Percentiles rank a stretch among this genome's conserved stretches.
These are phyloP conservation scores for Neopelma chrysocephalum DNA, from an alignment of 2,797 vertebrate genomes.

Conservation along the genomic window DNA sequence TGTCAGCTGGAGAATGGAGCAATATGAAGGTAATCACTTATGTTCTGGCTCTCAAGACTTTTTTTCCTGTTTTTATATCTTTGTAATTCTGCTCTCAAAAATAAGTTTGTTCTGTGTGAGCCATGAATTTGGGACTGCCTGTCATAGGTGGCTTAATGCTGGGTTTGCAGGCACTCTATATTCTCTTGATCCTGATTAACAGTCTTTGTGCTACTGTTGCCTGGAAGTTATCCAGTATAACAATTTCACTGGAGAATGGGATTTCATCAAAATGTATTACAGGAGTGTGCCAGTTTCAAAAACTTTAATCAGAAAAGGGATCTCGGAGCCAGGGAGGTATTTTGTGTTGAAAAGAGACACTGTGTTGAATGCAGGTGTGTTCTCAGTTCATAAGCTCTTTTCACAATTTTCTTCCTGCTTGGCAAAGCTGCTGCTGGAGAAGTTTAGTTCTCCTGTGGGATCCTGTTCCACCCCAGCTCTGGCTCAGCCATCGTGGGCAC, in stretches of 20 bases:
- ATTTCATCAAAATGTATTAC: slow-evolving; percentile 53
- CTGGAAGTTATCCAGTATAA: slow-evolving; percentile 42
- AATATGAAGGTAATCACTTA: not conserved
- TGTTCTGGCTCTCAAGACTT: not conserved
- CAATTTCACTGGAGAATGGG: slow-evolving; percentile 34
- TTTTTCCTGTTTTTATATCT: not conserved
- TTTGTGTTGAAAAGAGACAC: slow-evolving; percentile 9
- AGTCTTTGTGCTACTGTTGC: not conserved
- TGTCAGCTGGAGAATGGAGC: not conserved
- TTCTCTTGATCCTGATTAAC: slow-evolving; percentile 47
- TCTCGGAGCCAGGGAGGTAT: not conserved
- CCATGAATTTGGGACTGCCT: not conserved
- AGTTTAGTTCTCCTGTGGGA: not conserved
- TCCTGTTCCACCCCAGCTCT: not conserved
- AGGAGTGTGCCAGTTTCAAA: slow-evolving; percentile 11
- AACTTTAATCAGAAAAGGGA: slow-evolving; percentile 54
- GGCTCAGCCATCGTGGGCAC: rapidly evolving
- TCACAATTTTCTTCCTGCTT: not conserved
- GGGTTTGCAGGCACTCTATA: not conserved
- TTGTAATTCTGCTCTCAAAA: slow-evolving; percentile 19
- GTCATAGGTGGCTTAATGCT: not conserved
- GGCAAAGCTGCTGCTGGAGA: not conserved
- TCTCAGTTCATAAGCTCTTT: not conserved
- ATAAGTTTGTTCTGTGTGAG: slow-evolving; percentile 28
- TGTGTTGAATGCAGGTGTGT: not conserved